Evolutionary conservation across 2,113 vertebrate genomes (phyloP).

Genomic region (Megaceryle maxima): DNA sequence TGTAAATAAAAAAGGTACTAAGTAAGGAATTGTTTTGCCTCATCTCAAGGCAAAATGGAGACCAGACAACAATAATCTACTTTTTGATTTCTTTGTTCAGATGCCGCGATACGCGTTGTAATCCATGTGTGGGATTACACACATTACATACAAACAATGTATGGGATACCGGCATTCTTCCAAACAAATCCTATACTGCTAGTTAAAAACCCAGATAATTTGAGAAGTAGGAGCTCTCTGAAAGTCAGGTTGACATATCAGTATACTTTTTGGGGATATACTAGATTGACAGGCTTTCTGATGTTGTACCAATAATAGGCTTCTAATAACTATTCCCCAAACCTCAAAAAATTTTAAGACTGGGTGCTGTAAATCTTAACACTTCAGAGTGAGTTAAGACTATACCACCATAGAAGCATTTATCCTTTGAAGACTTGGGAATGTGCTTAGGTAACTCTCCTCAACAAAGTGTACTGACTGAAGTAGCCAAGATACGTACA

Average conservation of each 20-base stretch:
- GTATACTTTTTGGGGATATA: not conserved
- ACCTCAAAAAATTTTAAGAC: not conserved
- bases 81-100: not conserved
- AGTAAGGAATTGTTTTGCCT: not conserved
- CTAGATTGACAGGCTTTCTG: not conserved
- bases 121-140: not conserved
- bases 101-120: not conserved
- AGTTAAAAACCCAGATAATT: not conserved
- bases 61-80: not conserved
- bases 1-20: not conserved
- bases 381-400: not conserved
- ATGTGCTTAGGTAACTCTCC: not conserved
- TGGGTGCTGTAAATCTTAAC: not conserved
- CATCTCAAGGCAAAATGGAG: not conserved
- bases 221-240: not conserved
- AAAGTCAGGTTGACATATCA: not conserved
- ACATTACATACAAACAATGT: no score
- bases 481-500: not conserved
- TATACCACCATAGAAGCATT: not conserved
- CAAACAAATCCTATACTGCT: not conserved
- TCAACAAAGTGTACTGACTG: not conserved
- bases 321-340: not conserved
- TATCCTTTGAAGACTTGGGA: not conserved
- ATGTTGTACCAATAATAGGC: not conserved
- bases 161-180: not conserved